These are phyloP conservation scores for Uloborus diversus DNA, from an alignment of 1,140 invertebrate species.

Conservation along the genomic window DNA sequence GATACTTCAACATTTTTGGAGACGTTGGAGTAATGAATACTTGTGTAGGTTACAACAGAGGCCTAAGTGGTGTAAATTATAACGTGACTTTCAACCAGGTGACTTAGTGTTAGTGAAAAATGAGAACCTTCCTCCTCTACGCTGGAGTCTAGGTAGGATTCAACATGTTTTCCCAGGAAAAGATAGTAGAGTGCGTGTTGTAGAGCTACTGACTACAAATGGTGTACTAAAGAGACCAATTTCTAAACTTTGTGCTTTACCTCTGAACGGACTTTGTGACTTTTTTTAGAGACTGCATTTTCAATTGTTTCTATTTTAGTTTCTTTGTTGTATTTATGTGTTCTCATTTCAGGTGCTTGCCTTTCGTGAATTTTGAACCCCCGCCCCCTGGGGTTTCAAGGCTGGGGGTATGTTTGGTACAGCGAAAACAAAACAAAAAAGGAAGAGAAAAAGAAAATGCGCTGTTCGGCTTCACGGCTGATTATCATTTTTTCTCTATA, in stretches of 20 bases:
- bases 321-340: no score
- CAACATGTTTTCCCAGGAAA: background rate
- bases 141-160: background rate
- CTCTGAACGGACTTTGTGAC: background rate
- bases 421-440: no score
- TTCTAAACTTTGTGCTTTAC: slow-evolving; percentile 45
- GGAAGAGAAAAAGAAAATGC: no score
- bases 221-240: background rate
- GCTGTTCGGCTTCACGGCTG: no score
- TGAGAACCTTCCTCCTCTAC: background rate
- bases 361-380: no score
- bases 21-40: slow-evolving; percentile 45
- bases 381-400: no score
- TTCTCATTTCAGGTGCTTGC: no score
- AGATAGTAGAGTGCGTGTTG: background rate
- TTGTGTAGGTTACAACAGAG: slow-evolving; percentile 44
- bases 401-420: no score
- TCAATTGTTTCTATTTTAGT: no score
- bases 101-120: slow-evolving; percentile 9
- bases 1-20: slow-evolving; percentile 33
- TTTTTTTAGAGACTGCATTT: no score
- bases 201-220: background rate
- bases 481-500: no score
- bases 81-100: slow-evolving; percentile 27
- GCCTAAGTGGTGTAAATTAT: background rate